Conservation (phyloP, 2,888 invertebrate species). For the Apantesis nais region DNA sequence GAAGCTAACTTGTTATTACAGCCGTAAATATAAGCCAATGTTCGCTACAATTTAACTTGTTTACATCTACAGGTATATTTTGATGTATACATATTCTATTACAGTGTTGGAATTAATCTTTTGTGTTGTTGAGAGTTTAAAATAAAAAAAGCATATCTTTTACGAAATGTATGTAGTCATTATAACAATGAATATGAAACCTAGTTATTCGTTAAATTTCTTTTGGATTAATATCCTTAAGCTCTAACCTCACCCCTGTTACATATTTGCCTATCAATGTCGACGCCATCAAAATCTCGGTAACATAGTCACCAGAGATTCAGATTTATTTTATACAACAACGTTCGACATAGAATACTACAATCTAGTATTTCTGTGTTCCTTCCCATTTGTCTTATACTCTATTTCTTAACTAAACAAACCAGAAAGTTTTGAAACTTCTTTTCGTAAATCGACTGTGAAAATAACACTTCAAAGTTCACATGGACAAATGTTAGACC, state of each 20-base stretch:
- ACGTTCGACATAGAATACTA: too few relatives aligned
- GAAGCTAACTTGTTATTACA: not conserved
- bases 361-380: too few relatives aligned
- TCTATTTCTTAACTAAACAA: constrained; percentile 22
- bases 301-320: too few relatives aligned
- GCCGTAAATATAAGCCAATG: not conserved
- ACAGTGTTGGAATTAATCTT: not conserved
- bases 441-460: constrained; percentile 25
- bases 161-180: not conserved
- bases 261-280: too few relatives aligned
- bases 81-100: not conserved
- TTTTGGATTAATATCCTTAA: not conserved
- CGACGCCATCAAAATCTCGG: not conserved
- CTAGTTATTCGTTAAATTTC: too few relatives aligned
- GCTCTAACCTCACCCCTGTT: not conserved
- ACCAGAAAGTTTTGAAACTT: constrained; percentile 28
- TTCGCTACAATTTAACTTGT: not conserved
- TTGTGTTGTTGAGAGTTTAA: not conserved
- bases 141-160: not conserved
- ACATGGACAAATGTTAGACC: constrained; percentile 21
- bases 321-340: too few relatives aligned
- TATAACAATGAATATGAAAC: too few relatives aligned
- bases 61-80: not conserved
- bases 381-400: constrained; percentile 23
- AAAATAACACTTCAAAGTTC: constrained; percentile 27